Evolutionary conservation across 2,797 vertebrate genomes (phyloP).

Genomic region (Tapera naevia): DNA sequence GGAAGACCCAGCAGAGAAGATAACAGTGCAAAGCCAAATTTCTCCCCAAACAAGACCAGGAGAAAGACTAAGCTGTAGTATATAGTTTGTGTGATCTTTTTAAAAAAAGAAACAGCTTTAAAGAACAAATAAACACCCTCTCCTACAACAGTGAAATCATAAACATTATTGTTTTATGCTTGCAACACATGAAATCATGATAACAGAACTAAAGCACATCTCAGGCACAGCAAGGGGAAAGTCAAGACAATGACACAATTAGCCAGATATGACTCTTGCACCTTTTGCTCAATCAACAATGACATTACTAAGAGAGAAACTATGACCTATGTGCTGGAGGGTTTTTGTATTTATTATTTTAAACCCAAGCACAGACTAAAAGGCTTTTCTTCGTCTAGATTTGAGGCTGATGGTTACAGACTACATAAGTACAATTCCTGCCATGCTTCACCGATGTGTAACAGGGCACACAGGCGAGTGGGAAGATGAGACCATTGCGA

Average conservation of each 20-base stretch:
- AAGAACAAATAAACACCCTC: background rate
- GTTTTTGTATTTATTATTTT: constrained; percentile 5
- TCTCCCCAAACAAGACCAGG: background rate
- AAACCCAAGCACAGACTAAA: background rate
- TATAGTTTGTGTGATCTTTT: background rate
- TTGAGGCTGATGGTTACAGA: background rate
- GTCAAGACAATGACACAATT: background rate
- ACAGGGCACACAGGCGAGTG: background rate
- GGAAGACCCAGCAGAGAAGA: background rate
- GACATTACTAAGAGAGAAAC: background rate
- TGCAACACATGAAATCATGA: background rate
- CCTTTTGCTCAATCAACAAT: background rate
- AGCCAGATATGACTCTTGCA: background rate
- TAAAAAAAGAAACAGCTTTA: background rate
- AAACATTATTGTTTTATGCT: background rate
- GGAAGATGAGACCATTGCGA: background rate
- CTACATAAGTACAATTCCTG: fast-evolving
- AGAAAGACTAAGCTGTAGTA: background rate
- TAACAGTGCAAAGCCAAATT: background rate
- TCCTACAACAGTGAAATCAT: background rate
- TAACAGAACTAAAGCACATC: background rate
- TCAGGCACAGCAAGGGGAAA: background rate
- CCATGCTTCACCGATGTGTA: background rate
- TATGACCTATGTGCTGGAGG: background rate
- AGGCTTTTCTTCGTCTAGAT: background rate